Base-by-base conservation (phyloP, 2,113 vertebrate species). In the Ia io region DNA sequence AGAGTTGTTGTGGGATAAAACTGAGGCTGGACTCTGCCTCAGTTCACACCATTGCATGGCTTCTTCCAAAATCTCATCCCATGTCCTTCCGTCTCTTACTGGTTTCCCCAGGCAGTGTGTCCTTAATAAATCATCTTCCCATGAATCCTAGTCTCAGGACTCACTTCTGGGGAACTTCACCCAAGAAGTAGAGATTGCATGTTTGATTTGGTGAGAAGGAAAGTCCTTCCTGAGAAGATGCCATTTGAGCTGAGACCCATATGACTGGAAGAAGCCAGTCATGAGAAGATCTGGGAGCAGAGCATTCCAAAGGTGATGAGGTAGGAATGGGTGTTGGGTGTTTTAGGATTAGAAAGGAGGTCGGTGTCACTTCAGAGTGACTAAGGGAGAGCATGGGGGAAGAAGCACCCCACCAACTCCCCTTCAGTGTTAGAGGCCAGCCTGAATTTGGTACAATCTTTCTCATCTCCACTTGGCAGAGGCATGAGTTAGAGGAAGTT, bases 351-450 rank as follows among this genome's bases (percentile, higher is more conserved):
- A 70, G 67, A 84, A 44, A 73, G 10, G 37, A 37, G 35, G 13
- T n/a, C 17, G 1, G 2, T 35, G 9, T 5, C 14, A 30, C 8
- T 63, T 91, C 30, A 51, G 17, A 61, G 30, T 80, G 20, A n/a
- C 8, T 18, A 5, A 16, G 13, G 84, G 37, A n/a, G 35, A 42
- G 3, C 22, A 7, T 1, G 20, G 4, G 8, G 17, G 67, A 30
- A 44, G 40, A 65, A n/a, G 9, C 13, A 25, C 2, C 17, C 35
- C 1, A 6, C 11, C 16, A 4, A 0, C 7, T 13, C 1, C 9
- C 5, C 61, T 23, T 49, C 20, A n/a, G 69, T 56, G 40, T 53
- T 23, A 11, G 70, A 65, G 47, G 51, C 4, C 35, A 30, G 28
- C 4, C 40, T 67, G 28, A 3, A 6, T 23, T 23, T 40, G 59